phyloP scores from a whole-genome alignment of 2,888 invertebrate species.

The Dendrolimus houi region DNA sequence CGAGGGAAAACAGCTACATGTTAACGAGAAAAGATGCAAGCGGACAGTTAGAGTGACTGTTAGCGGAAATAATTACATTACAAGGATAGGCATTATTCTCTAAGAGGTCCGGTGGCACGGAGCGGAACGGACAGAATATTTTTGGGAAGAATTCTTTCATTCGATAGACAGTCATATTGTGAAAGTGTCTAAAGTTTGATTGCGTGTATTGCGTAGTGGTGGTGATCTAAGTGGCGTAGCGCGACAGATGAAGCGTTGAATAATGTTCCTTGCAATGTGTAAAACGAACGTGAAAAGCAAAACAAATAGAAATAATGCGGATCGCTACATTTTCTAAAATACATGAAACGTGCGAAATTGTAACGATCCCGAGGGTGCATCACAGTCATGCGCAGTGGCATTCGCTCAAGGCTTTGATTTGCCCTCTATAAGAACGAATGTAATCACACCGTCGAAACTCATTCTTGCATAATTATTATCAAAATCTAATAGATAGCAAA shows the following conservation, averaged over 20 bases:
- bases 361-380: conserved; percentile 27
- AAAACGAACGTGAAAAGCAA: conserved; percentile 49
- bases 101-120: conserved; percentile 4
- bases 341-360: conserved; percentile 19
- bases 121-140: not conserved
- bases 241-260: conserved; percentile 42
- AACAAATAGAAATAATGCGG: conserved; percentile 25
- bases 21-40: conserved; percentile 68
- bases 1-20: conserved; percentile 70
- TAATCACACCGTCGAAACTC: not conserved
- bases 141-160: not conserved
- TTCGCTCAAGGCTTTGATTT: conserved; percentile 7
- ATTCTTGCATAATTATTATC: not conserved
- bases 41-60: conserved; percentile 28
- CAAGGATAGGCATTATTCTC: conserved; percentile 58
- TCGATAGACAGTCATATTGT: conserved; percentile 1
- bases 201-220: conserved; percentile 4
- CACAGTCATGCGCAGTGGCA: conserved; percentile 28
- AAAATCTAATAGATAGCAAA: too few relatives aligned
- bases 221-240: conserved; percentile 25
- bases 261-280: conserved; percentile 69
- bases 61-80: conserved; percentile 40
- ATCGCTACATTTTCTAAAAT: conserved; percentile 24
- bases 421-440: not conserved
- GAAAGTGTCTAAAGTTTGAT: conserved; percentile 17